phyloP scores from a whole-genome alignment of 2,797 vertebrate genomes.

The Acanthopagrus latus region DNA sequence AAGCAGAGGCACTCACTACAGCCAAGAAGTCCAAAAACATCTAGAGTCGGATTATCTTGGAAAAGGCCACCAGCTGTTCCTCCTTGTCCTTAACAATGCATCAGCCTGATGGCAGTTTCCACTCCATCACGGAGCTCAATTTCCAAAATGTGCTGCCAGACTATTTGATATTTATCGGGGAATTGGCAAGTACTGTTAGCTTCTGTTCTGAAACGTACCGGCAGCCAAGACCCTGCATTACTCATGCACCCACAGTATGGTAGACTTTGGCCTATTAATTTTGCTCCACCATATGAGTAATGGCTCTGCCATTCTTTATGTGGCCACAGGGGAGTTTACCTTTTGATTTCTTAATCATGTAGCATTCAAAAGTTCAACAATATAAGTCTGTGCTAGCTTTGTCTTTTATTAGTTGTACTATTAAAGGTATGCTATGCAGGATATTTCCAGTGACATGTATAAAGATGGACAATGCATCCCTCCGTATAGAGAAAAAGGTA shows the following conservation, averaged over 20 bases:
- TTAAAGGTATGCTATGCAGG: neutral
- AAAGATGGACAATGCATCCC: too few relatives aligned
- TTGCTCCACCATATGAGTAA: slow-evolving; percentile 75
- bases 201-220: slow-evolving; percentile 73
- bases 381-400: slow-evolving; percentile 35
- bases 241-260: slow-evolving; percentile 75
- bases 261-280: slow-evolving; percentile 77
- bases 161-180: slow-evolving; percentile 82
- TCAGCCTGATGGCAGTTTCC: slow-evolving; percentile 68
- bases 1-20: slow-evolving; percentile 28
- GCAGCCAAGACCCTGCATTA: slow-evolving; percentile 73
- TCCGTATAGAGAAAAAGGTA: too few relatives aligned
- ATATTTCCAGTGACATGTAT: too few relatives aligned
- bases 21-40: slow-evolving; percentile 60
- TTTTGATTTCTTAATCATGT: slow-evolving; percentile 78
- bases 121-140: slow-evolving; percentile 76
- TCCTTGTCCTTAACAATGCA: slow-evolving; percentile 75
- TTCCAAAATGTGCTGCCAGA: slow-evolving; percentile 76
- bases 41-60: slow-evolving; percentile 70
- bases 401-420: neutral
- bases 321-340: slow-evolving; percentile 76
- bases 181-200: slow-evolving; percentile 77
- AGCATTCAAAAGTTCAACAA: slow-evolving; percentile 62
- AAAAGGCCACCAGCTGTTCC: slow-evolving; percentile 79
- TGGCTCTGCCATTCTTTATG: slow-evolving; percentile 69